Evolutionary conservation across 1,140 invertebrate species (phyloP), one percentile per base, ranked within the genome.

Genomic region (Sycophaga agraensis): DNA sequence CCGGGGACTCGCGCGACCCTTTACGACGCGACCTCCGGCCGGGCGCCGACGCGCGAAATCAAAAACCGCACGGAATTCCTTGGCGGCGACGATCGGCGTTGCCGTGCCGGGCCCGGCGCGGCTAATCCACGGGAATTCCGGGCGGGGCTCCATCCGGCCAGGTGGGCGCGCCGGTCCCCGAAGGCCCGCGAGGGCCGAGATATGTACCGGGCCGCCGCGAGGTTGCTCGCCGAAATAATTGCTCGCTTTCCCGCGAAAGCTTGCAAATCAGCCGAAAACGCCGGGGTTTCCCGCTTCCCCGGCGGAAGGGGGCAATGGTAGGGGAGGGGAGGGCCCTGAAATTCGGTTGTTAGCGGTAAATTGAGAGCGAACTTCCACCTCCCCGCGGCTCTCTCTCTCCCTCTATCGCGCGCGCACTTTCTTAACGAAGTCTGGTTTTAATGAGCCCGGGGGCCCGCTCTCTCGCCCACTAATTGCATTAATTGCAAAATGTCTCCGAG

Each of bases 351-450:
- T 63, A 56, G 65, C 37, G 55, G 49, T 43, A 60, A 61, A 64
- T 65, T 65, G 51, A 51, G 62, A 61, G 63, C 28, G 28, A 4
- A 31, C 28, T 31, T 6, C 28, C 28, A 4, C 28, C 28, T 31
- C 11, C 9, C 49, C 34, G 17, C 2, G 31, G 11, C 7, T 4
- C n/a, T 17, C 28, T 31, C 49, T 37, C 35, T 26, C 34, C 22
- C 19, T 17, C 59, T 22, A 26, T 16, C 28, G 1, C 28, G 48
- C 11, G 1, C 28, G 28, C 39, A 28, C 16, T 40, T 54, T 43
- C 56, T 54, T 66, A 68, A 69, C 59, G 64, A 69, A 67, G 66
- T 62, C 64, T 59, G 63, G n/a, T 64, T 66, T 67, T 65, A 67
- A 67, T 68, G 64, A 66, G 59, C 59, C 57, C 21, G 39, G 37